Evolutionary conservation across 2,113 vertebrate species (phyloP).

Genomic region (Ammodytes marinus): DNA sequence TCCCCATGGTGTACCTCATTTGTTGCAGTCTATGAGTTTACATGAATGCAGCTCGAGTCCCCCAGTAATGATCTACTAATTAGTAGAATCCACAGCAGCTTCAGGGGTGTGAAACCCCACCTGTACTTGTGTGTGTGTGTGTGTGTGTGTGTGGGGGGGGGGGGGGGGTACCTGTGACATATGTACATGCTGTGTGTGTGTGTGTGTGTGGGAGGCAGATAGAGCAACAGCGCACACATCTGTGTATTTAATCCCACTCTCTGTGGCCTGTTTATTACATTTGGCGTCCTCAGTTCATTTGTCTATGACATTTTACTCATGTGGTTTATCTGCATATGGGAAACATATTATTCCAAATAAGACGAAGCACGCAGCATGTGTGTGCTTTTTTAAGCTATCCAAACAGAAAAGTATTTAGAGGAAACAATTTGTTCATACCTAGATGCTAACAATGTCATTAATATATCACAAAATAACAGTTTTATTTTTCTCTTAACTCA

Average conservation of each 20-base stretch:
- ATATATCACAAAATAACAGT: too few relatives aligned
- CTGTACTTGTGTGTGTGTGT: background rate
- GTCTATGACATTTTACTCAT: constrained; percentile 33
- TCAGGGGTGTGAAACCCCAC: constrained; percentile 54
- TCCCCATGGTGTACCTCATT: constrained; percentile 59
- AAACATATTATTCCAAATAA: constrained; percentile 1
- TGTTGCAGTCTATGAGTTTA: constrained; percentile 44
- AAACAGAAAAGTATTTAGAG: background rate
- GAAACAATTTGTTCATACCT: background rate
- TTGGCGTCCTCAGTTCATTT: constrained; percentile 26
- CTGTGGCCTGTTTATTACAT: constrained; percentile 28
- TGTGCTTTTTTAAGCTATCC: background rate
- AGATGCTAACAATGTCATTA: too few relatives aligned
- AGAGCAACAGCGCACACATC: background rate
- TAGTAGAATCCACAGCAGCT: constrained; percentile 49
- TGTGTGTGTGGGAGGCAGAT: constrained; percentile 6
- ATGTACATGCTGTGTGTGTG: constrained; percentile 45
- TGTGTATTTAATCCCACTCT: constrained; percentile 21
- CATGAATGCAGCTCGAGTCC: constrained; percentile 38
- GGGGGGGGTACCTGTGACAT: constrained; percentile 38
- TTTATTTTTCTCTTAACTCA: too few relatives aligned
- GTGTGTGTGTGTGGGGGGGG: background rate
- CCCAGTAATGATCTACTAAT: constrained; percentile 69
- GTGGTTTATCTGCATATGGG: constrained; percentile 16
- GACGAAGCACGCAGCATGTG: too few relatives aligned